Conservation (phyloP, 2,797 vertebrate genomes). For the Melopsittacus undulatus region DNA sequence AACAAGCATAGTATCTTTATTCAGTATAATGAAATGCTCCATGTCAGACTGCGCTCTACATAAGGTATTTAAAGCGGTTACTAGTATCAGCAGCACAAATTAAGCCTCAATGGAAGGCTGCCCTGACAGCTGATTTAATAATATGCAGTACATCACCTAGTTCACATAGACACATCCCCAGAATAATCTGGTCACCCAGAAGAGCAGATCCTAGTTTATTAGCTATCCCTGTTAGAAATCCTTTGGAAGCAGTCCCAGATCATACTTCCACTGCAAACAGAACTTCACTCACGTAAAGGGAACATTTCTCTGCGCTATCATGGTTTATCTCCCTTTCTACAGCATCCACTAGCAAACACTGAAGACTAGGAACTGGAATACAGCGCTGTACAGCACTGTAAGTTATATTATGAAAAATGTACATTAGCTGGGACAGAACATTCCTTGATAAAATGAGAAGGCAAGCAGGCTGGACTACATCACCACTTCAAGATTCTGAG, state of each 20-base stretch:
- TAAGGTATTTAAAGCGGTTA: not conserved
- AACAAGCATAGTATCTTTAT: not conserved
- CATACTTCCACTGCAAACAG: not conserved
- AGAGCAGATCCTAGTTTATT: not conserved
- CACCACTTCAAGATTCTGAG: not conserved
- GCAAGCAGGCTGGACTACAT: not conserved
- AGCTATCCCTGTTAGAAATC: not conserved
- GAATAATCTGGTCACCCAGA: not conserved
- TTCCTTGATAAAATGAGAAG: not conserved
- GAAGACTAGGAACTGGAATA: not conserved
- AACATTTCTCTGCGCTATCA: not conserved
- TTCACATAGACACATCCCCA: not conserved
- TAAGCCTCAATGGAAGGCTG: not conserved
- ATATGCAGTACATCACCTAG: not conserved
- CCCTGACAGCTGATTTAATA: not conserved
- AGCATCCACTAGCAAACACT: not conserved
- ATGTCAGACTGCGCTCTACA: not conserved
- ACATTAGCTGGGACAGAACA: not conserved
- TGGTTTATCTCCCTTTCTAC: not conserved
- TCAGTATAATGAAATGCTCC: not conserved
- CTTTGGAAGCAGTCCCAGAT: not conserved
- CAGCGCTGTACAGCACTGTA: not conserved
- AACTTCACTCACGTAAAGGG: not conserved
- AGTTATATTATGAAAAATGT: not conserved
- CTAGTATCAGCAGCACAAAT: not conserved